A percentile compares a stretch with the other conserved stretches of the same genome.
These are phyloP conservation scores for Drosophila nr. medialis DNA, from an alignment of 2,888 invertebrate species.

Conservation along the genomic window DNA sequence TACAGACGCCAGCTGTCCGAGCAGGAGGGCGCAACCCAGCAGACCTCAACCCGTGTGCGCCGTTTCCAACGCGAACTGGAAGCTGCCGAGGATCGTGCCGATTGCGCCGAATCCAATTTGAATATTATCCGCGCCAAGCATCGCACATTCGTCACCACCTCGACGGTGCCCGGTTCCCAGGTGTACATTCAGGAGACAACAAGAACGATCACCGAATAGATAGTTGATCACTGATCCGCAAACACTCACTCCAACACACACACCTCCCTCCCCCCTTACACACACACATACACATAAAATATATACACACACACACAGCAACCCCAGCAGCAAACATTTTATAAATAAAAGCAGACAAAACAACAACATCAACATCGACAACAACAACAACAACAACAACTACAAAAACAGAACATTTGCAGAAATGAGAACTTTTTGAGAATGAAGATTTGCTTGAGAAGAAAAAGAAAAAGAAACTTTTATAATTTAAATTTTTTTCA, in stretches of 20 bases:
- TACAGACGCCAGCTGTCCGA: conserved; percentile 98
- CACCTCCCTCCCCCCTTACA: conserved; percentile 18
- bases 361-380: conserved; percentile 21
- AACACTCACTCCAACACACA: conserved; percentile 25
- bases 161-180: conserved; percentile 95
- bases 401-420: conserved; percentile 29
- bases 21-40: conserved; percentile 96
- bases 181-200: conserved; percentile 95
- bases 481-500: conserved; percentile 70
- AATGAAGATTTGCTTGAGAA: conserved; percentile 55
- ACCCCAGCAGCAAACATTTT: conserved; percentile 58
- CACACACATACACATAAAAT: conserved; percentile 18
- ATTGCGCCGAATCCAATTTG: conserved; percentile 96
- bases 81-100: conserved; percentile 98
- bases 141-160: conserved; percentile 98
- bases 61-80: conserved; percentile 99
- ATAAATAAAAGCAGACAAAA: conserved; percentile 42
- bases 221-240: conserved; percentile 40
- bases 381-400: conserved; percentile 18
- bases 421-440: conserved; percentile 33
- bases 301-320: conserved; percentile 17
- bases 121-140: conserved; percentile 98
- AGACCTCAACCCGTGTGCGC: conserved; percentile 97
- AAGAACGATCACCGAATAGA: conserved; percentile 86
- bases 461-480: conserved; percentile 33